Base-by-base conservation (phyloP, 2,113 vertebrate species). In the Ptilonorhynchus violaceus region DNA sequence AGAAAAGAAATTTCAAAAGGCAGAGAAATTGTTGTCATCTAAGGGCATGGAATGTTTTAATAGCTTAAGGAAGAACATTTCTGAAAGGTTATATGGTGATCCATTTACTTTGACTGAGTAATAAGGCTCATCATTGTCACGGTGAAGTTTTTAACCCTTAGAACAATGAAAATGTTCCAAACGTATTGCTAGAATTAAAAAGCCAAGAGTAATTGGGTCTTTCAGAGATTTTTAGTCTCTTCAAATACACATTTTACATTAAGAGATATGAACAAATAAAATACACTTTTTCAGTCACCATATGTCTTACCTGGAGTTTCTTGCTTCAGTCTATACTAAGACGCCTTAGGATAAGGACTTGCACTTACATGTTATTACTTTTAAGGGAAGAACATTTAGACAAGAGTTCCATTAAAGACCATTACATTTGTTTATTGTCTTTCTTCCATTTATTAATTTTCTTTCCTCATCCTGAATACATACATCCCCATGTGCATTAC, bases 1-100 rank as follows among this genome's bases (percentile, higher is more conserved):
- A 98, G 98, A 99, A 99, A 99, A 98, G 98, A 98, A 99, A 99
- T 99, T 98, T 98, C 98, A 98, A 98, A 98, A 98, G 98, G 97
- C 98, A 97, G 97, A 98, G 98, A 98, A 99, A 99, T 99, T 99
- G 98, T 99, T 99, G 98, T 98, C 98, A 98, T 98, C 98, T 98
- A 98, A 99, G 98, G 99, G 98, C 98, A 98, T 98, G 97, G 98
- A 98, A 98, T 98, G 98, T 99, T 99, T 98, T 99, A 98, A 98
- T 98, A 98, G 98, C 98, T 98, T 98, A 98, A 98, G 98, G 98
- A 98, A 98, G 98, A 98, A 98, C 97, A 98, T 98, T 98, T 98
- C 98, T 98, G 98, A 98, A 98, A 98, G 98, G 98, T 98, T 98
- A 98, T 98, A 98, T 97, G 98, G 98, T 98, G 98, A 98, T 98